Evolutionary conservation across 2,113 vertebrate species (phyloP).

Genomic region (Oncorhynchus mykiss): DNA sequence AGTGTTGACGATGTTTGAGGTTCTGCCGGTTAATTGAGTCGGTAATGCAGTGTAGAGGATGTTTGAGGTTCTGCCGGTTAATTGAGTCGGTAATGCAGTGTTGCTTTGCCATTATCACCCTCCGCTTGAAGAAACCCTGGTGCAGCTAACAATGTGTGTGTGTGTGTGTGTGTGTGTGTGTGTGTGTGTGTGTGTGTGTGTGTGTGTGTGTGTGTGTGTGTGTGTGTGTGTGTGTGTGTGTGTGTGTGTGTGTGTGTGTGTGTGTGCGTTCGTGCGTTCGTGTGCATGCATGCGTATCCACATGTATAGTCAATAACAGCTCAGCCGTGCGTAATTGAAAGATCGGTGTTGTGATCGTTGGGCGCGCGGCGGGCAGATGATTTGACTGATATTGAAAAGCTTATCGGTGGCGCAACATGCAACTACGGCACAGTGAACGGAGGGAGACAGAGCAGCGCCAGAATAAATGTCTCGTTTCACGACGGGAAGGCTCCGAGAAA

Average conservation of each 20-base stretch:
- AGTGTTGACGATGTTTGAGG: too few species aligned
- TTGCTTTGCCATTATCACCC: slow-evolving; percentile 36
- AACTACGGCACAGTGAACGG: slow-evolving; percentile 30
- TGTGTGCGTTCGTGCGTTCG: too few species aligned
- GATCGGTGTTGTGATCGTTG: slow-evolving; percentile 25
- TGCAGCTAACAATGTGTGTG: neutral
- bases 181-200: too few species aligned
- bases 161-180: slow-evolving; percentile 3
- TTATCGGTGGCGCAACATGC: slow-evolving; percentile 37
- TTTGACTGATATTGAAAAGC: slow-evolving; percentile 53
- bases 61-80: slow-evolving; percentile 10
- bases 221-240: too few species aligned
- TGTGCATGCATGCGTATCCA: slow-evolving; percentile 23
- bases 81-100: neutral
- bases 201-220: too few species aligned
- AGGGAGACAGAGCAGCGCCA: slow-evolving; percentile 30
- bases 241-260: too few species aligned
- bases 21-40: slow-evolving; percentile 55
- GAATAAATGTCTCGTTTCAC: slow-evolving; percentile 44
- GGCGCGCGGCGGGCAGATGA: neutral
- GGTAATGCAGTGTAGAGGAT: slow-evolving; percentile 45
- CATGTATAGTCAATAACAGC: slow-evolving; percentile 22
- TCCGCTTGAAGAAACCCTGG: slow-evolving; percentile 30
- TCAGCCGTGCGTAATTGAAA: slow-evolving; percentile 23
- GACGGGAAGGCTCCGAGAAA: slow-evolving; percentile 20